A percentile compares a stretch with the other conserved stretches of the same genome.
Conservation (phyloP, 1,140 invertebrate species). For the Diorhabda carinulata region DNA sequence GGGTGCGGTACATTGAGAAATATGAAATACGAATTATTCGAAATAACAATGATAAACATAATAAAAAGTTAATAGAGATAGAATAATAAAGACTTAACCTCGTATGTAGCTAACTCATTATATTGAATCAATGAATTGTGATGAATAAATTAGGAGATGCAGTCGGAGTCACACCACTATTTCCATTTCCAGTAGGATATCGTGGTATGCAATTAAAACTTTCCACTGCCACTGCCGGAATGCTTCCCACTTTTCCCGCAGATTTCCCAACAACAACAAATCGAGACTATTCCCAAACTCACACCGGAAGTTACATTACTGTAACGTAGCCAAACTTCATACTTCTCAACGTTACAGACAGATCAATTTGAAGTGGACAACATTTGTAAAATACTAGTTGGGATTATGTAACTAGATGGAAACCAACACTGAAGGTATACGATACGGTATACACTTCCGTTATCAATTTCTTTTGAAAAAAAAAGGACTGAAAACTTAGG, state of each 20-base stretch:
- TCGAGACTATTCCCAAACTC: neutral
- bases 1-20: too few relatives aligned
- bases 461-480: too few relatives aligned
- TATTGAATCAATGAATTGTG: neutral
- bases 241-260: slow-evolving; percentile 1
- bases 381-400: too few relatives aligned
- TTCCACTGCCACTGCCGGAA: neutral
- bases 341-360: neutral
- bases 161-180: slow-evolving; percentile 1
- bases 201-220: slow-evolving; percentile 2
- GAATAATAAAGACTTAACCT: too few relatives aligned
- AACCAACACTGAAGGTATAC: too few relatives aligned
- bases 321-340: neutral
- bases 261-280: slow-evolving; percentile 2
- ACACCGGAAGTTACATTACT: slow-evolving; percentile 2
- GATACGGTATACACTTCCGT: too few relatives aligned
- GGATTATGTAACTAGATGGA: too few relatives aligned
- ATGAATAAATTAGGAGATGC: neutral
- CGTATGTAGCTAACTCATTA: too few relatives aligned
- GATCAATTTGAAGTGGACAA: neutral
- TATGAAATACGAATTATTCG: too few relatives aligned
- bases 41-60: too few relatives aligned
- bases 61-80: too few relatives aligned
- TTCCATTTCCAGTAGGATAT: neutral
- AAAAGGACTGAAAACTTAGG: too few relatives aligned